Evolutionary conservation across 1,140 invertebrate genomes (phyloP).

Genomic region (Campoletis sonorensis): DNA sequence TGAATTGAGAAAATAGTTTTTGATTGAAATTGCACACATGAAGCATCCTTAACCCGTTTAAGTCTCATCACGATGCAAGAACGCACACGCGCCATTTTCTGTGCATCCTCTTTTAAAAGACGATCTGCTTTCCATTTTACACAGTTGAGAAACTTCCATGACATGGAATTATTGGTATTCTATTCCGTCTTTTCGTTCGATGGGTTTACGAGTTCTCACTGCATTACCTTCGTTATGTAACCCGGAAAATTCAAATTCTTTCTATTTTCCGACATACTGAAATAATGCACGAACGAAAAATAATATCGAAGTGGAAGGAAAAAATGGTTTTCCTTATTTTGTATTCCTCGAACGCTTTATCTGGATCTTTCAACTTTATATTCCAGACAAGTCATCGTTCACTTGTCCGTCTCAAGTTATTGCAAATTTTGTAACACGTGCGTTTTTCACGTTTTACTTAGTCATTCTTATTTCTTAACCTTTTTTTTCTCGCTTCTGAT

Average conservation of each 20-base stretch:
- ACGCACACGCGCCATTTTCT: conserved; percentile 18
- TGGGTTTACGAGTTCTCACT: background rate
- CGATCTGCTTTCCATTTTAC: conserved; percentile 46
- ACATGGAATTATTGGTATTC: conserved; percentile 36
- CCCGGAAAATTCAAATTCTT: background rate
- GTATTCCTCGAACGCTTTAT: conserved; percentile 28
- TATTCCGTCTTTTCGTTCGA: background rate
- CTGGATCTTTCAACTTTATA: conserved; percentile 14
- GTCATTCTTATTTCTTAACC: background rate
- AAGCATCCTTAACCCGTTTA: conserved; percentile 56
- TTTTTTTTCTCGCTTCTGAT: background rate
- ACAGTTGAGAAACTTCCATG: conserved; percentile 20
- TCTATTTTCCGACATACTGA: background rate
- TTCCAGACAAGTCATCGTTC: background rate
- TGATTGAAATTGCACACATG: too few relatives aligned
- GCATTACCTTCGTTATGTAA: background rate
- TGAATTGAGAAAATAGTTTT: too few relatives aligned
- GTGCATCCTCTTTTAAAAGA: background rate
- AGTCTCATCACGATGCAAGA: conserved; percentile 43
- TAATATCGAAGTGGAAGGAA: background rate
- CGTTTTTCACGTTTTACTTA: background rate
- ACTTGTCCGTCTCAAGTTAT: background rate
- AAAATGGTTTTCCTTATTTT: conserved; percentile 13
- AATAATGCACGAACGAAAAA: background rate
- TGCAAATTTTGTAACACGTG: background rate